These are phyloP conservation scores for Cancer borealis DNA, from an alignment of 2,888 invertebrate species.

Conservation along the genomic window DNA sequence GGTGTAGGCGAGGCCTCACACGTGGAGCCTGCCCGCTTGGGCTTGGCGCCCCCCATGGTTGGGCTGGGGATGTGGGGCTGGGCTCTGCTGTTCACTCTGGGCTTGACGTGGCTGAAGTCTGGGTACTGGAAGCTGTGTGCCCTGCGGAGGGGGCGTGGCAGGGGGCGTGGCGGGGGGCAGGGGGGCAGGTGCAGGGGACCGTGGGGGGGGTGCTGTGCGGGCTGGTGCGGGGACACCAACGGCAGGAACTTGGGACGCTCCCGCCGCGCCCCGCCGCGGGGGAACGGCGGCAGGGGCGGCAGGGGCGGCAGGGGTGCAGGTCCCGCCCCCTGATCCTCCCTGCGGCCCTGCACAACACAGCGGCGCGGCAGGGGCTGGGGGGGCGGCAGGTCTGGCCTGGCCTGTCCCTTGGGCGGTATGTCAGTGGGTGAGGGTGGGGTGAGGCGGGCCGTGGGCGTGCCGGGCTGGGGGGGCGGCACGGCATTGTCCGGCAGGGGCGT, in stretches of 20 bases:
- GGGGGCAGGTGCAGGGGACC: neutral
- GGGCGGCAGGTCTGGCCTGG: neutral
- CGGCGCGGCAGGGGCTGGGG: neutral
- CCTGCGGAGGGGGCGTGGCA: neutral
- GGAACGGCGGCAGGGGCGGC: neutral
- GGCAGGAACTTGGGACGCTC: constrained; percentile 34
- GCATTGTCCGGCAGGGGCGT: neutral
- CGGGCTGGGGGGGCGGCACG: neutral
- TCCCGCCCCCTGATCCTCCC: neutral
- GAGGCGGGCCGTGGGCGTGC: neutral
- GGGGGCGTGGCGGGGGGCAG: neutral
- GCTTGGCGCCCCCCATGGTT: neutral
- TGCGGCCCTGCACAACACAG: neutral
- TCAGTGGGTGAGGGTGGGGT: neutral
- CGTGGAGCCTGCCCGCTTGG: neutral
- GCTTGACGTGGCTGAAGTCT: constrained; percentile 5
- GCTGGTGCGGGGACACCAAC: neutral
- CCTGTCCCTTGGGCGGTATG: neutral
- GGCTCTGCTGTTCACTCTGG: neutral
- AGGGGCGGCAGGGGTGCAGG: neutral
- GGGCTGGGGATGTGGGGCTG: neutral
- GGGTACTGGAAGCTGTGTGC: neutral
- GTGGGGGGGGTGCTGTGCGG: neutral
- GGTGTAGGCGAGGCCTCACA: neutral
- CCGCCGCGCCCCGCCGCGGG: neutral